Evolutionary conservation across 2,888 invertebrate genomes (phyloP), one percentile per base, ranked within the genome.

Genomic region (Phaedon cochleariae): DNA sequence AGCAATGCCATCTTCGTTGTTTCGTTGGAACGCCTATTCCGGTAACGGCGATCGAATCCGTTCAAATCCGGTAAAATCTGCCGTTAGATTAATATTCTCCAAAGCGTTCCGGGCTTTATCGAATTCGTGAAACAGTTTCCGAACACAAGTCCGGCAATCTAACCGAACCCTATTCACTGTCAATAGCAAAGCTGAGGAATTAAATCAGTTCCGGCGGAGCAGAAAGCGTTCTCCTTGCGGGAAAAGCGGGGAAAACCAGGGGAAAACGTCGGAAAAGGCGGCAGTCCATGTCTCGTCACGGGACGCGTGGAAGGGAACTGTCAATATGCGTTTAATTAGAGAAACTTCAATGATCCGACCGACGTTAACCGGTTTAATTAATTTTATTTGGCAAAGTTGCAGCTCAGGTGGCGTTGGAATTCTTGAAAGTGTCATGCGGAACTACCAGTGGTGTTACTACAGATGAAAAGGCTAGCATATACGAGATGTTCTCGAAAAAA

Each of bases 301-400:
- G 51, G 64, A 64, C 58, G 61, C 57, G 52, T 68, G 68, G 73
- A 72, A 67, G 74, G 76, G 75, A 77, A 76, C 77, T 75, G 78
- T 78, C 78, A 77, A 78, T 79, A 77, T 77, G 77, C 74, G 74
- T 77, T 78, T 77, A 79, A 79, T 79, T 79, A 74, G 74, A 66
- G 64, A 69, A 71, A 73, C 73, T 76, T 72, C 70, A 72, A 76
- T 75, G 73, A 68, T 70, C 55, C 67, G 61, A 61, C 69, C 66
- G 52, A 52, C 60, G 59, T 63, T 67, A 69, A 73, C 68, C 72
- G 69, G 72, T 74, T 72, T 72, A 72, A 76, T 72, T 73, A 76
- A 76, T 73, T 74, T 73, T 66, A 66, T 66, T 66, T 62, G 26
- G 55, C 45, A 67, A 65, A n/a, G n/a, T 55, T 64, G 67, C 65